Base-by-base conservation (phyloP, 2,888 invertebrate species). In the Pterostichus niger region DNA sequence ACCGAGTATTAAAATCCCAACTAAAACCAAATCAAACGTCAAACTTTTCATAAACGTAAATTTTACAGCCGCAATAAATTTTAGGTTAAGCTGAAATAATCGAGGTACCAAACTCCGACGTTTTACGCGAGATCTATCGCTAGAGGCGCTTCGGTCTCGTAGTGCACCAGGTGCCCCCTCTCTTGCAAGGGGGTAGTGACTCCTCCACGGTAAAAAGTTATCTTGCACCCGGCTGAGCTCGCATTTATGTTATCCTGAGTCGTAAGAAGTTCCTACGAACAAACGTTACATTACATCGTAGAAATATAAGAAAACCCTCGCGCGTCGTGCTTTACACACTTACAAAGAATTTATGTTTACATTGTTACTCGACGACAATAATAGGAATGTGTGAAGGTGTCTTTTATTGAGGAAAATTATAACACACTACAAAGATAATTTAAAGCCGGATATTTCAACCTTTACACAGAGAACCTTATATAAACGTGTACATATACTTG, bases 11-110 rank as follows among this genome's bases (percentile, higher is more conserved):
- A 75, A 75, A 75, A 52, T 54, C 9, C 75, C 54, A 75, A 49
- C 52, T 75, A 75, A 75, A 75, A 52, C 54, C 33, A 54, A 75
- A 75, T 75, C 75, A 75, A 75, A 75, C 52, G 75, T 52, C 75
- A 75, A 75, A 84, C 83, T 84, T 85, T 85, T 84, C 85, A 85
- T 84, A 84, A 85, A 84, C 82, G 85, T 84, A 85, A 85, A 85
- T 85, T 85, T 85, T 85, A 85, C 82, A 84, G 84, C 84, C 83
- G 84, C 84, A 84, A 85, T 85, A 85, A 85, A 85, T 85, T 85
- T 54, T 49, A 75, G 31, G 75, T 54, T 75, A 61, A 75, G 75
- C 75, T 75, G 75, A 75, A 75, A 75, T 75, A 75, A 75, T 75
- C 75, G 75, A 75, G 75, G 31, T 52, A 24, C 54, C 54, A 75